Conservation (phyloP, 2,888 invertebrate genomes). For the Heliconius charithonia region DNA sequence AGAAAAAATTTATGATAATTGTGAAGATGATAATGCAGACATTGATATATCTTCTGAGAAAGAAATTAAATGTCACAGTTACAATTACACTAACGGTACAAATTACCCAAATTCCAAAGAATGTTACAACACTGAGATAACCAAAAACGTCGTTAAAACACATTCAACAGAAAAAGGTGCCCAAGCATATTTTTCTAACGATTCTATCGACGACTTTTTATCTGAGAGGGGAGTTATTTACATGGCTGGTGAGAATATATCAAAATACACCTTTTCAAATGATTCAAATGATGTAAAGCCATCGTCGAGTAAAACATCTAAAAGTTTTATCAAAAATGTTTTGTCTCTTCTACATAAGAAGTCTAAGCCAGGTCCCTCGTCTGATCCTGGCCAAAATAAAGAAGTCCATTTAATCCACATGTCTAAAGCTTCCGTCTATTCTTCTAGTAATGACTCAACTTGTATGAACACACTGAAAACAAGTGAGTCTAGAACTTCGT, state of each 20-base stretch:
- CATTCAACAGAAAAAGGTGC: conserved; percentile 65
- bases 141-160: conserved; percentile 48
- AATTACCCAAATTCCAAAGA: conserved; percentile 36
- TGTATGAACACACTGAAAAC: conserved; percentile 51
- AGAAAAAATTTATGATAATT: conserved; percentile 30
- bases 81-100: conserved; percentile 52
- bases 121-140: conserved; percentile 43
- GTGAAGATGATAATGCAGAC: conserved; percentile 39
- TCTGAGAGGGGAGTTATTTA: conserved; percentile 66
- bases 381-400: conserved; percentile 65
- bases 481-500: conserved; percentile 65
- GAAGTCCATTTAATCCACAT: conserved; percentile 65
- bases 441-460: conserved; percentile 63
- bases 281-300: conserved; percentile 54
- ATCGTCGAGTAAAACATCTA: conserved; percentile 67
- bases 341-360: conserved; percentile 60
- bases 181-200: conserved; percentile 70
- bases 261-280: conserved; percentile 62
- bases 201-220: conserved; percentile 71
- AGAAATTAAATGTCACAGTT: conserved; percentile 64
- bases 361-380: conserved; percentile 58
- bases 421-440: conserved; percentile 63
- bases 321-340: conserved; percentile 65
- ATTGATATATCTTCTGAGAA: conserved; percentile 60
- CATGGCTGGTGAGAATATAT: conserved; percentile 60